Percentiles rank a stretch among this genome's conserved stretches.
These are phyloP conservation scores for Pseudococcus longispinus DNA, from an alignment of 2,888 invertebrate species.

Conservation along the genomic window DNA sequence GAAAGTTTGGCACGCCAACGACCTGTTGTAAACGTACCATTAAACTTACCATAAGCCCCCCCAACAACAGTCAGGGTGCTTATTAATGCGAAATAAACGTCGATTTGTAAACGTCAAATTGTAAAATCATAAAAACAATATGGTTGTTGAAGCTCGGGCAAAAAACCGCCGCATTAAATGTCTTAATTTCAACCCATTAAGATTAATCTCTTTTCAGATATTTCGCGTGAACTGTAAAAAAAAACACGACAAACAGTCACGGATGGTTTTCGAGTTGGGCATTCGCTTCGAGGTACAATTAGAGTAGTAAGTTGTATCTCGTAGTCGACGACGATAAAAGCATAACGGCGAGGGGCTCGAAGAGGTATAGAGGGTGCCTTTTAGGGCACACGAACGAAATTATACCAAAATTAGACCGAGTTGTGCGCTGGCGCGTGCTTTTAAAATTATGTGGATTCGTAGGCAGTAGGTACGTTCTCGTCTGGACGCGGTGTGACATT, in stretches of 20 bases:
- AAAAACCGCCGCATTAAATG: neutral
- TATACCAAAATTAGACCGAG: neutral
- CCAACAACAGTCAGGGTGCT: neutral
- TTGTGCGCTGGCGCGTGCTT: neutral
- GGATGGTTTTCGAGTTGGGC: neutral
- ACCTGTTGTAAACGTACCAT: neutral
- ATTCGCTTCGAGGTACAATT: slow-evolving; percentile 4
- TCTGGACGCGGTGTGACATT: neutral
- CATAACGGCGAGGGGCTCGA: neutral
- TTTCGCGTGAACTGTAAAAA: slow-evolving; percentile 9
- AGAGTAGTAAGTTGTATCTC: neutral
- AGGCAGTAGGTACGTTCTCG: neutral
- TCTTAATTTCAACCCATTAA: slow-evolving; percentile 20
- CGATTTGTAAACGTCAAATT: slow-evolving; percentile 26
- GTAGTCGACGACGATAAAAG: neutral
- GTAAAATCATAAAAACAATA: slow-evolving; percentile 1
- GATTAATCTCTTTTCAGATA: neutral
- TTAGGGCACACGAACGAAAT: neutral
- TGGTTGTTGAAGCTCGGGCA: neutral
- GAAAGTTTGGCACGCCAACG: slow-evolving; percentile 4
- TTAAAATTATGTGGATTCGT: neutral
- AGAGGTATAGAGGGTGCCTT: neutral
- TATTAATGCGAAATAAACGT: slow-evolving; percentile 29
- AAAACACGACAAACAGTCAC: neutral
- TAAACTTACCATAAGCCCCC: neutral